Conservation (phyloP, 1,140 invertebrate genomes). For the Penaeus vannamei region DNA sequence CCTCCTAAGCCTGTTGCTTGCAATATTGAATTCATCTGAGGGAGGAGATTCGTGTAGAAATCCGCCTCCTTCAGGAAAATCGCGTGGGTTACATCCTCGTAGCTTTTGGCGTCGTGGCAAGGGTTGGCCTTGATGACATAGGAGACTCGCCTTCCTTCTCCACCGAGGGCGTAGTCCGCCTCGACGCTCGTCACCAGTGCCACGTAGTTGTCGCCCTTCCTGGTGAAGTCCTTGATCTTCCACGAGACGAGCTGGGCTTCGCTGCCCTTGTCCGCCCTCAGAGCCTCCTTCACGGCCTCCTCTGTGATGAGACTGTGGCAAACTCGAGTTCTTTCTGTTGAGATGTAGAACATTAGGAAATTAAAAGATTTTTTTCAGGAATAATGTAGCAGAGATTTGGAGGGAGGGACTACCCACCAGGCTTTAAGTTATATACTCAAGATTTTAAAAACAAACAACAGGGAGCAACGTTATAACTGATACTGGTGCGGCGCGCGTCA, state of each 20-base stretch:
- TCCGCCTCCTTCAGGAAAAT: background rate
- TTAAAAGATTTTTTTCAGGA: too few relatives aligned
- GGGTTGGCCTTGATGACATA: slow-evolving; percentile 20
- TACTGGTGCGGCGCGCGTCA: too few relatives aligned
- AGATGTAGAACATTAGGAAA: too few relatives aligned
- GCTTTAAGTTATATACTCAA: too few relatives aligned
- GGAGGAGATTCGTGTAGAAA: background rate
- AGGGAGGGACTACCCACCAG: too few relatives aligned
- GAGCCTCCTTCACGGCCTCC: background rate
- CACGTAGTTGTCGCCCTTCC: background rate
- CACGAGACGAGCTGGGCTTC: background rate
- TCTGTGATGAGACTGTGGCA: slow-evolving; percentile 20
- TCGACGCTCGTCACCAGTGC: background rate
- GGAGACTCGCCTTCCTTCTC: background rate
- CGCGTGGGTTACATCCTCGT: background rate
- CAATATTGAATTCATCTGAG: background rate
- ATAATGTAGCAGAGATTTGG: too few relatives aligned
- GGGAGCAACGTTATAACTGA: too few relatives aligned
- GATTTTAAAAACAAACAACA: too few relatives aligned
- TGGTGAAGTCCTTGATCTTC: background rate
- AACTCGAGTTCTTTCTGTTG: too few relatives aligned
- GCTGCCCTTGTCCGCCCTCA: background rate
- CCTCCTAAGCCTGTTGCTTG: background rate
- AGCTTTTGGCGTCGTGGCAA: background rate
- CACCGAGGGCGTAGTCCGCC: background rate